Base-by-base conservation (phyloP, 2,113 vertebrate species). In the Strigops habroptila region DNA sequence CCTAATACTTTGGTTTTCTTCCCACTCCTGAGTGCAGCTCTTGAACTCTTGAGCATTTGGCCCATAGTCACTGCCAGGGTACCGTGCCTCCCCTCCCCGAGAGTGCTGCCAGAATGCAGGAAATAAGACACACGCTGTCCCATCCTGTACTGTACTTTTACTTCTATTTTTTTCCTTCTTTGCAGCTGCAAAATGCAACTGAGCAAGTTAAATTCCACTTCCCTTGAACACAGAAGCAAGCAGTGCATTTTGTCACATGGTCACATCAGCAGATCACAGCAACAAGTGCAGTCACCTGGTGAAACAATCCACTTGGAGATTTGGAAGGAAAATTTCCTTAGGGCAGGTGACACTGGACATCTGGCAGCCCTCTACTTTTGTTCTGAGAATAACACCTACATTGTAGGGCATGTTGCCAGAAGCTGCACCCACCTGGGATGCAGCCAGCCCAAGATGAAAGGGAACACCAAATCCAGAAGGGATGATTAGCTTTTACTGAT, bases 131-230 rank as follows among this genome's bases (percentile, higher is more conserved):
- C 80, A 86, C 69, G 62, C 73, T 89, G 81, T 78, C 63, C 74
- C 69, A 81, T 79, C 91, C 95, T 89, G 86, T 89, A 76, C 83
- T 89, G 52, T 68, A 84, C 57, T 75, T 90, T 90, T 95, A 69
- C 94, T 96, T 96, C 95, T 95, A 93, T 89, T 96, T 95, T 93
- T 75, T 91, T 63, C 85, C 75, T 92, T 93, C 90, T 93, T 84
- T 90, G 90, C 94, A 96, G 95, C 93, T 95, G 88, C 91, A 87
- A 91, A 95, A 95, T 90, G 94, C 67, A 80, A 97, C 80, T 71
- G 86, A 96, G 74, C 83, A 92, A 96, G 82, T 95, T 88, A 96
- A 92, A 95, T 86, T 96, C 94, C 79, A 95, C 92, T 93, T 96
- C 93, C 81, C 89, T 92, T 88, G 83, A 95, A 96, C 88, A 93